These are phyloP conservation scores for Cataglyphis cursor DNA, from an alignment of 2,888 invertebrate genomes.

Conservation along the genomic window DNA sequence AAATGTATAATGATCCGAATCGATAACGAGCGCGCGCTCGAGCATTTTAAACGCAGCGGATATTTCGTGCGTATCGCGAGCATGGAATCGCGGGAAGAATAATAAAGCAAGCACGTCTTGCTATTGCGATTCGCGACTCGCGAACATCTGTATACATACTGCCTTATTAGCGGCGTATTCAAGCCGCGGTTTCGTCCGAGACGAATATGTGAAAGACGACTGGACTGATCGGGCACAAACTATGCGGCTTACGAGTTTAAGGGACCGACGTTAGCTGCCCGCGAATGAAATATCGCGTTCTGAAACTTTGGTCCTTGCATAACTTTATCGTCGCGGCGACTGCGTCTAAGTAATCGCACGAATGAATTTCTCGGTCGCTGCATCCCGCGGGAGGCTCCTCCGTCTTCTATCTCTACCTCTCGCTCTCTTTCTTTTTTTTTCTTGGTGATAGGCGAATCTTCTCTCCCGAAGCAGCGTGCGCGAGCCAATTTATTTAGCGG, in stretches of 20 bases:
- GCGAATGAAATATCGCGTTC: constrained; percentile 1
- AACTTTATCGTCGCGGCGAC: constrained; percentile 1
- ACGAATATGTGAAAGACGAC: neutral
- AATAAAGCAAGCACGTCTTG: constrained; percentile 59
- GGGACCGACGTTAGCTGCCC: neutral
- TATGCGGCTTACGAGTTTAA: neutral
- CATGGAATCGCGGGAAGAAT: constrained; percentile 64
- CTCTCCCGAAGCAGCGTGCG: neutral
- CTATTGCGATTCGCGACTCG: constrained; percentile 23
- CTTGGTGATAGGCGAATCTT: constrained; percentile 3
- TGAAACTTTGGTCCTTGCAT: neutral
- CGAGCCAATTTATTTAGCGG: constrained; percentile 43
- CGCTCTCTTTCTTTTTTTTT: neutral
- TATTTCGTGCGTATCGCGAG: constrained; percentile 62
- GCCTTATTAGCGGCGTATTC: constrained; percentile 58
- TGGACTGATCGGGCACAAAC: neutral
- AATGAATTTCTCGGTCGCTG: neutral
- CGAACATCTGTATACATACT: constrained; percentile 65
- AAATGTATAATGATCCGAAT: neutral
- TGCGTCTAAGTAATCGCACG: neutral
- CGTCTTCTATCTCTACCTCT: neutral
- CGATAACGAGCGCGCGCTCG: constrained; percentile 13
- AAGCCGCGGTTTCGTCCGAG: neutral
- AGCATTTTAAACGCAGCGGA: constrained; percentile 58
- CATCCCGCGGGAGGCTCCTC: neutral